Percentiles rank a stretch among this genome's conserved stretches.
These are phyloP conservation scores for Stomatorhinus walkeri DNA, from an alignment of 2,797 vertebrate species.

Conservation along the genomic window DNA sequence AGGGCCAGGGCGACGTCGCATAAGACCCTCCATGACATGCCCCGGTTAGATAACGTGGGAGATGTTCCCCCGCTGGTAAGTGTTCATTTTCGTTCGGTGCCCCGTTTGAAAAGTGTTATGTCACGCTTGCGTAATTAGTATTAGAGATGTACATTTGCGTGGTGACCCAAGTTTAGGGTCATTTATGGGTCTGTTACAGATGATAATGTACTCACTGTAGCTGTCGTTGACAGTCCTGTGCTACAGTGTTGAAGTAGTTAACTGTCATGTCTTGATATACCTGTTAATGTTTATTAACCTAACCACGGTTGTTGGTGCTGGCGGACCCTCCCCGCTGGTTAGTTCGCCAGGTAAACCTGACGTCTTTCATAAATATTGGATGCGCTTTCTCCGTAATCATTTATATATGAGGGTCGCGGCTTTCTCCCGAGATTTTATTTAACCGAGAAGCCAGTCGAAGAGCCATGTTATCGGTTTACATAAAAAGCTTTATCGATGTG, in stretches of 20 bases:
- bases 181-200: neutral
- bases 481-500: neutral
- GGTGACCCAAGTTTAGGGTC: neutral
- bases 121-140: neutral
- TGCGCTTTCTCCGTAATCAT: neutral
- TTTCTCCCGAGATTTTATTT: neutral
- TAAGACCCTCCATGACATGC: neutral
- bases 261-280: neutral
- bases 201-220: neutral
- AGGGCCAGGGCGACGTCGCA: neutral
- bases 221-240: neutral
- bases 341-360: neutral
- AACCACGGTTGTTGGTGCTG: neutral
- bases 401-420: neutral
- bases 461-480: neutral
- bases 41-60: neutral
- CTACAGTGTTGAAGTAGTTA: neutral
- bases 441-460: neutral
- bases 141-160: neutral
- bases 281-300: neutral
- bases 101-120: neutral
- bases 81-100: neutral
- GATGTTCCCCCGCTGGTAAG: neutral
- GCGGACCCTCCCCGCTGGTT: neutral
- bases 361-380: conserved; percentile 1